Evolutionary conservation across 2,888 invertebrate species (phyloP), one percentile per base, ranked within the genome.

Genomic region (Luperina testacea): DNA sequence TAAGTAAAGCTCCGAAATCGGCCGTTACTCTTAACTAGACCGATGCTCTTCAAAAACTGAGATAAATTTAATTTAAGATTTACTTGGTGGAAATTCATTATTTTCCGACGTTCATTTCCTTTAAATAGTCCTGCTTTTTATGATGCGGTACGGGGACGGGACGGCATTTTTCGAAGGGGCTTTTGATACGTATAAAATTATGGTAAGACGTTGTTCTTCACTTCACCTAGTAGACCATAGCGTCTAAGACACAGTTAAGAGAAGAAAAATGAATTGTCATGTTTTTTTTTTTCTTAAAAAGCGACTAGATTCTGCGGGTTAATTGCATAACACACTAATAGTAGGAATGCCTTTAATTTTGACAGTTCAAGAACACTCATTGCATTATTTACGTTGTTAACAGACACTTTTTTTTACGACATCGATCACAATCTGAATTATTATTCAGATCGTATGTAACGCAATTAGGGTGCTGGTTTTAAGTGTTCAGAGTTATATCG

Each of bases 1-100:
- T 87, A 87, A 72, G 76, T 51, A 69, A 81, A 82, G 78, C 82
- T 81, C 72, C 72, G 59, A 72, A 87, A 81, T 87, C 83, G 72
- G 61, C 86, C 85, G 86, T 90, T 90, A 87, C 80, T 90, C 86
- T 89, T 87, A 81, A 87, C 86, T 88, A 81, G 84, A 85, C 80
- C 85, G 84, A 83, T 85, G 83, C 83, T 84, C 86, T 88, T 91
- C 87, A 88, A 48, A 90, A 90, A 91, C 87, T 88, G 87, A 89
- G 89, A 91, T 92, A 91, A 91, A 91, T 91, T 92, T 90, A 88
- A 90, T 90, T 91, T 88, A 87, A 88, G 87, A 90, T 87, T 90
- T 87, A 89, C 87, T 89, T 86, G 87, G 83, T 83, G 84, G 86
- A 87, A 90, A 90, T 86, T 89, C 87, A 90, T 92, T 92, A 92